phyloP scores from a whole-genome alignment of 1,140 invertebrate genomes.

The Sesamia nonagrioides region DNA sequence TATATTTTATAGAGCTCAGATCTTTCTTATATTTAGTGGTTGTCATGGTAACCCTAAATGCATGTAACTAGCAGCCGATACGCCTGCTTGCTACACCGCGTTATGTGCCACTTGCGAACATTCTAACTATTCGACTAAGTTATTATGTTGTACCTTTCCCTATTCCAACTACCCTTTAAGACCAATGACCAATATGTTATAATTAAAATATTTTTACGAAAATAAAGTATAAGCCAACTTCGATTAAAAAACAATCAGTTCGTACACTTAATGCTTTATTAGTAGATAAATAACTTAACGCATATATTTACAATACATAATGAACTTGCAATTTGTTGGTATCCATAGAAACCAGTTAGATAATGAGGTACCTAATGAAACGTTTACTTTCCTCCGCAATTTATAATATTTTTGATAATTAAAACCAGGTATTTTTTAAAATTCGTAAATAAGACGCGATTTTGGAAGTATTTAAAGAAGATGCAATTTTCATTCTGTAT shows the following conservation, averaged over 20 bases:
- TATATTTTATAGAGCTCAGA: no score
- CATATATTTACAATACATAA: not conserved
- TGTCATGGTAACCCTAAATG: conserved; percentile 57
- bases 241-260: no score
- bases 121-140: conserved; percentile 52
- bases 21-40: not conserved
- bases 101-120: conserved; percentile 74
- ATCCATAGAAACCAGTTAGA: no score
- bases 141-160: conserved; percentile 25
- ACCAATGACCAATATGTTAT: not conserved
- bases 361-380: not conserved
- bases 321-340: conserved; percentile 6
- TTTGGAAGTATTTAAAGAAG: not conserved
- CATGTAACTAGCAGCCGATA: conserved; percentile 65
- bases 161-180: not conserved
- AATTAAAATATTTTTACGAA: not conserved
- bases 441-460: not conserved
- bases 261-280: no score
- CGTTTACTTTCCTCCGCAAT: not conserved
- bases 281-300: not conserved
- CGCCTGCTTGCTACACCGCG: conserved; percentile 75
- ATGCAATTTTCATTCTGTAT: no score
- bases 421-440: no score
- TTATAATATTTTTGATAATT: not conserved
- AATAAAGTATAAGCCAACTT: no score